Evolutionary conservation across 2,888 invertebrate species (phyloP).

Genomic region (Andricus curvator): DNA sequence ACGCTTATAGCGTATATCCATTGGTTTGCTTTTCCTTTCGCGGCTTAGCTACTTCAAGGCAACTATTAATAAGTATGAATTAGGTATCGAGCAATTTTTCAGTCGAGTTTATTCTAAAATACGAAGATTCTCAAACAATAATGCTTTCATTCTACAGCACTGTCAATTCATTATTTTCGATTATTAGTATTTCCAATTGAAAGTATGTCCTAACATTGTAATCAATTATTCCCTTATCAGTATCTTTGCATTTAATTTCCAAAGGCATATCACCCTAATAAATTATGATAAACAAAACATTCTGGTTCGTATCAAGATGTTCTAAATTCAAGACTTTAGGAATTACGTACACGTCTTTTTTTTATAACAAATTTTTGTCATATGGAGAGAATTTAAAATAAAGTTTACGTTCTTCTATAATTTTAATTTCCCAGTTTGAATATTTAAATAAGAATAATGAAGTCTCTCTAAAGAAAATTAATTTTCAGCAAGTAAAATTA

Average conservation of each 20-base stretch:
- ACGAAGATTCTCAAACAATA: neutral
- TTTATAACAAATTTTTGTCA: neutral
- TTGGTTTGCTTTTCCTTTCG: slow-evolving; percentile 13
- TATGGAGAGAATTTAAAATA: no score
- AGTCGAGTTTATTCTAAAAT: neutral
- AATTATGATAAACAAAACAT: slow-evolving; percentile 3
- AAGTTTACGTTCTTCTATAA: neutral
- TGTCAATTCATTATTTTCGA: neutral
- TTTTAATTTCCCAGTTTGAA: neutral
- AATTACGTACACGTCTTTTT: neutral
- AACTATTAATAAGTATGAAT: slow-evolving; percentile 11
- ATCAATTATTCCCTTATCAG: slow-evolving; percentile 38
- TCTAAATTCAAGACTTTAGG: neutral
- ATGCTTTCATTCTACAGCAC: neutral
- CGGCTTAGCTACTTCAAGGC: slow-evolving; percentile 16
- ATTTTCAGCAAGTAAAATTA: neutral
- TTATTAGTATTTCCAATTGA: neutral
- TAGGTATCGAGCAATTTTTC: slow-evolving; percentile 19
- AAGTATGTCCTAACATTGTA: neutral
- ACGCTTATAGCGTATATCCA: neutral
- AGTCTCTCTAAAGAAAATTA: neutral
- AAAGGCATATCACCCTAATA: neutral
- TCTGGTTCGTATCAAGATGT: neutral
- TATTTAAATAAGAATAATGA: neutral
- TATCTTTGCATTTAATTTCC: neutral